These are phyloP conservation scores for Keiferia lycopersicella DNA, from an alignment of 2,888 invertebrate genomes.

Conservation along the genomic window DNA sequence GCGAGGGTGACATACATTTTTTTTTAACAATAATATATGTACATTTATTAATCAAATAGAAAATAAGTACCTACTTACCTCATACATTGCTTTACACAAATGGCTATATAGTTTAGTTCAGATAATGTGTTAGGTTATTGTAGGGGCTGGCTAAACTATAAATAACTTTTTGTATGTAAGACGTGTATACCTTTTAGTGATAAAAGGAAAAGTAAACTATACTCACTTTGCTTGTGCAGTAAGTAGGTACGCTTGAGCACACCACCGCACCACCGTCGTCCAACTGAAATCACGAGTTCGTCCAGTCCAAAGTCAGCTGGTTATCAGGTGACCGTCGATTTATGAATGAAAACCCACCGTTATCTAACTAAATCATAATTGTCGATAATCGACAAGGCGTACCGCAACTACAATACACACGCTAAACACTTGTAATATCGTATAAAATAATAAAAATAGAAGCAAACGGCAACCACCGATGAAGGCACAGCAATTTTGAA, in stretches of 20 bases:
- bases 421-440: not conserved
- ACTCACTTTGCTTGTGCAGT: slow-evolving; percentile 4
- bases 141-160: no score
- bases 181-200: no score
- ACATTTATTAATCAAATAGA: no score
- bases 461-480: not conserved
- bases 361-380: not conserved
- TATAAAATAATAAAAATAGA: not conserved
- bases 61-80: no score
- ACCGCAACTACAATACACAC: not conserved
- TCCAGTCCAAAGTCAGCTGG: slow-evolving; percentile 19
- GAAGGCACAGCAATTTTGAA: not conserved
- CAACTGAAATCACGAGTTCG: slow-evolving; percentile 24
- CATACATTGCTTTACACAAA: no score
- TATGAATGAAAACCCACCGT: slow-evolving; percentile 22
- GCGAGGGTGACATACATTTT: no score
- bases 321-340: slow-evolving; percentile 25
- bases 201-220: not conserved
- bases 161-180: no score
- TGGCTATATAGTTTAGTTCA: no score
- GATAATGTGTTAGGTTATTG: no score
- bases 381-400: not conserved
- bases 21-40: no score
- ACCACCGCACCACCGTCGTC: no score
- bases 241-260: not conserved